Evolutionary conservation across 2,888 invertebrate species (phyloP).

Genomic region (Athalia rosae): DNA sequence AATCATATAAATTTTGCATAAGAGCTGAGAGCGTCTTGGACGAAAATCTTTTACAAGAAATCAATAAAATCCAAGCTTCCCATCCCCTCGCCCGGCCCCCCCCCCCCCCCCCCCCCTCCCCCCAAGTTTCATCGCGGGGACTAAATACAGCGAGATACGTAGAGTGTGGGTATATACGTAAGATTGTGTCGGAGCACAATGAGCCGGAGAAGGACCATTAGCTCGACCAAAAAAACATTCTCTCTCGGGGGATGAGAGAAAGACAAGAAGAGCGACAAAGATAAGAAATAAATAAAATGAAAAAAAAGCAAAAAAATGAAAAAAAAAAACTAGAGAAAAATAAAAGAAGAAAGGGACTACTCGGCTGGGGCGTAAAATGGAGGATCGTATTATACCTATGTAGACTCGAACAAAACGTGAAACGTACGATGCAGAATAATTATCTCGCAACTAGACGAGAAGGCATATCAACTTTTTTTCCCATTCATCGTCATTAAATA

Average conservation of each 20-base stretch:
- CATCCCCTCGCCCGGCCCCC: too few relatives aligned
- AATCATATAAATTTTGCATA: conserved; percentile 12
- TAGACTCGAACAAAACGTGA: too few relatives aligned
- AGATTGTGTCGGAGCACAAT: conserved; percentile 40
- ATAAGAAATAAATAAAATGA: neutral
- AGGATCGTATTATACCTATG: neutral
- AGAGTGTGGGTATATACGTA: conserved; percentile 38
- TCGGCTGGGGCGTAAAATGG: neutral
- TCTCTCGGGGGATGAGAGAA: conserved; percentile 44
- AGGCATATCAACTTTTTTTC: neutral
- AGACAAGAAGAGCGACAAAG: neutral
- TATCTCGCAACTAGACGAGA: conserved; percentile 23
- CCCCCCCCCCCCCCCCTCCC: too few relatives aligned
- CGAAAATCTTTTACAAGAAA: conserved; percentile 50
- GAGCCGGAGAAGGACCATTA: conserved; percentile 45
- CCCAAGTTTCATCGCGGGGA: neutral
- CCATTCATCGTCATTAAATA: neutral
- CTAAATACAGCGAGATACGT: conserved; percentile 54
- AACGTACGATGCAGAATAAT: neutral
- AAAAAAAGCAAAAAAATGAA: neutral
- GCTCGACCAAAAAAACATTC: conserved; percentile 50
- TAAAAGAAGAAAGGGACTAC: neutral
- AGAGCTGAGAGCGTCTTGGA: conserved; percentile 56
- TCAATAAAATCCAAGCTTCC: conserved; percentile 56
- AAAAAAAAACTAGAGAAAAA: neutral